A percentile compares a stretch with the other conserved stretches of the same genome.
Evolutionary conservation across 1,140 invertebrate species (phyloP).

Genomic region (Maconellicoccus hirsutus): DNA sequence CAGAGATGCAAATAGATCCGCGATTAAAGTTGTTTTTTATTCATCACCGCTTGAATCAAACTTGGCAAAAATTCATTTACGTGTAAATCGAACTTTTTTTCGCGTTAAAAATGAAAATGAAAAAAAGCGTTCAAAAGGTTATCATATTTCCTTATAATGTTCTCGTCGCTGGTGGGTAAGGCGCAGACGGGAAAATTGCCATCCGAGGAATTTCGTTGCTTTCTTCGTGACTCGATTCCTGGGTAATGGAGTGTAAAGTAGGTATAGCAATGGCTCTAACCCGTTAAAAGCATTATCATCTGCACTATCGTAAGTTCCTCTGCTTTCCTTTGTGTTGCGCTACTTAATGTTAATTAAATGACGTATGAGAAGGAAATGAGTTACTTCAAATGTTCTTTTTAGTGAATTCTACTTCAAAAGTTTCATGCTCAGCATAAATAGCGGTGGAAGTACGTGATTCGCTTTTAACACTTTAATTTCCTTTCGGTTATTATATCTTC

Average conservation of each 20-base stretch:
- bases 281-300: conserved; percentile 8
- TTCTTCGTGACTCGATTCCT: conserved; percentile 7
- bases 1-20: neutral
- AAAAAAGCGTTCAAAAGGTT: neutral
- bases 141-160: neutral
- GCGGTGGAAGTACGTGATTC: neutral
- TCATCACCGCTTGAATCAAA: neutral
- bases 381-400: conserved; percentile 9
- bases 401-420: neutral
- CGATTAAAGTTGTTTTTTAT: neutral
- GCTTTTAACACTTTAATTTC: conserved; percentile 5
- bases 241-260: conserved; percentile 7
- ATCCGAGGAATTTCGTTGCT: conserved; percentile 3
- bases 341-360: conserved; percentile 10
- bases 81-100: neutral
- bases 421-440: conserved; percentile 5
- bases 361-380: conserved; percentile 7
- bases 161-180: neutral
- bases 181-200: neutral
- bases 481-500: conserved; percentile 5
- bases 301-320: conserved; percentile 3
- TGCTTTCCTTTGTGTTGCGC: neutral
- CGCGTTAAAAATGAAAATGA: neutral
- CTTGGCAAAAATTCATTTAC: neutral
- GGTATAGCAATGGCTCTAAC: neutral